A percentile compares a stretch with the other conserved stretches of the same genome.
These are phyloP conservation scores for Verasper variegatus DNA, from an alignment of 2,113 vertebrate genomes.

Conservation along the genomic window DNA sequence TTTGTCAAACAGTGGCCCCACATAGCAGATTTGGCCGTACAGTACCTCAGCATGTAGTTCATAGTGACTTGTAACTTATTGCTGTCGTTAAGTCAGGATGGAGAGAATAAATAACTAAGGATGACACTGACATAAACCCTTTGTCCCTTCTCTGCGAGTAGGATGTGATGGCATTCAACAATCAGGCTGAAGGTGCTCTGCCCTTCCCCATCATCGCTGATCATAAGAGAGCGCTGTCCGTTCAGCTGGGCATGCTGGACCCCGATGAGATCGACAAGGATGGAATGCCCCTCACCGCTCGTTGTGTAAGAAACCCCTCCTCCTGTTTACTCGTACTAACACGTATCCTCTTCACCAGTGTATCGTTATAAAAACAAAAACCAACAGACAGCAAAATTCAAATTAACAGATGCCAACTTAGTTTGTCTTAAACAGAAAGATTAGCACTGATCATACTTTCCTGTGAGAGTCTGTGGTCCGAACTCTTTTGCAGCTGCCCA, in stretches of 20 bases:
- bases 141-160: constrained; percentile 51
- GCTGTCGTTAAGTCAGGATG: neutral
- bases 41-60: neutral
- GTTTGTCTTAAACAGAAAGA: too few relatives aligned
- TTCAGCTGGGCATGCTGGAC: constrained; percentile 95
- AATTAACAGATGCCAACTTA: too few relatives aligned
- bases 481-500: neutral
- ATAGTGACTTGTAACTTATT: neutral
- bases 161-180: constrained; percentile 90
- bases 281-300: constrained; percentile 91
- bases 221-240: constrained; percentile 86
- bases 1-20: neutral
- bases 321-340: too few relatives aligned
- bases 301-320: constrained; percentile 83
- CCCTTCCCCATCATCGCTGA: constrained; percentile 98
- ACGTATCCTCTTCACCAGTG: neutral
- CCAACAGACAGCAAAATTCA: neutral
- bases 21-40: neutral
- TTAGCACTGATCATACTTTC: too few relatives aligned
- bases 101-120: constrained; percentile 10
- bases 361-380: neutral
- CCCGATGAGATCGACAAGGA: constrained; percentile 91
- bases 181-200: constrained; percentile 72
- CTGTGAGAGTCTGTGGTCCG: too few relatives aligned
- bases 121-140: neutral